These are phyloP conservation scores for Eristalis arbustorum DNA, from an alignment of 2,888 invertebrate genomes.

Conservation along the genomic window DNA sequence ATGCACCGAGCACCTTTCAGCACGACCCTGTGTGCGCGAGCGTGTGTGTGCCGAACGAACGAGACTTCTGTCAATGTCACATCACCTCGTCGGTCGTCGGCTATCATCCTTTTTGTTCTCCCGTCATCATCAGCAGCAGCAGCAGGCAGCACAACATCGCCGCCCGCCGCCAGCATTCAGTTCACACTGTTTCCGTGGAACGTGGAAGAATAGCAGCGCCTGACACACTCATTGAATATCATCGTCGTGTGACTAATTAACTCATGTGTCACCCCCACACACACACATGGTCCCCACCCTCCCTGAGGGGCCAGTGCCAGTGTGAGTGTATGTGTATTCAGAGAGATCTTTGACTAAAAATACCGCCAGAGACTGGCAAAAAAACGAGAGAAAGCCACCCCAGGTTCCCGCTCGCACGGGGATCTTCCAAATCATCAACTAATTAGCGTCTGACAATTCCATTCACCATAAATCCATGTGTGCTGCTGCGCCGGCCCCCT, in stretches of 20 bases:
- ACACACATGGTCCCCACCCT: neutral
- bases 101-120: neutral
- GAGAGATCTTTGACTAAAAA: slow-evolving; percentile 44
- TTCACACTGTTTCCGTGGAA: slow-evolving; percentile 49
- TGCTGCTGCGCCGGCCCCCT: neutral
- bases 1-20: slow-evolving; percentile 51
- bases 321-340: neutral
- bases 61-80: slow-evolving; percentile 61
- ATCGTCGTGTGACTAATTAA: slow-evolving; percentile 68
- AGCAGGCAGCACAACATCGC: too few relatives aligned
- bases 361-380: slow-evolving; percentile 13
- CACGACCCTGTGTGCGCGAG: slow-evolving; percentile 5
- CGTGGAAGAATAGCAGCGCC: slow-evolving; percentile 17
- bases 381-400: neutral
- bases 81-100: neutral
- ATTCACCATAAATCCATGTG: slow-evolving; percentile 53
- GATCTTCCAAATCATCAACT: slow-evolving; percentile 64
- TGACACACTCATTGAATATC: slow-evolving; percentile 65
- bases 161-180: neutral
- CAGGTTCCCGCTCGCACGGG: slow-evolving; percentile 11
- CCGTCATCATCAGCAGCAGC: neutral
- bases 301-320: neutral
- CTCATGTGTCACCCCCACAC: slow-evolving; percentile 58
- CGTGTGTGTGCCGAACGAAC: slow-evolving; percentile 10
- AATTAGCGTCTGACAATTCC: slow-evolving; percentile 68